phyloP scores from a whole-genome alignment of 2,113 vertebrate genomes.

The Syngnathus floridae region DNA sequence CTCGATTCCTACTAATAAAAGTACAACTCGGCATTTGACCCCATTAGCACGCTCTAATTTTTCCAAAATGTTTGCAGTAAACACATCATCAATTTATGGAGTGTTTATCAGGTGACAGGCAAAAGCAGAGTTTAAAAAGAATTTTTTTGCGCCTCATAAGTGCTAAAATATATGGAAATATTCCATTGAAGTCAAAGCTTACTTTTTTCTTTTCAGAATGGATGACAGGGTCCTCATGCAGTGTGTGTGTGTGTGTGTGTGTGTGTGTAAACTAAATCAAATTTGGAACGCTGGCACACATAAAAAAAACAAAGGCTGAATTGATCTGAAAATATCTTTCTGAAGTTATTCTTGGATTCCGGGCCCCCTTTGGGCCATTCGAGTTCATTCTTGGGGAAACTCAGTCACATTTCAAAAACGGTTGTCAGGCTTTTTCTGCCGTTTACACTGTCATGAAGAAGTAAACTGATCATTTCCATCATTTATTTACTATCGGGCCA shows the following conservation, averaged over 20 bases:
- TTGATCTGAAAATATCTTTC: constrained; percentile 4
- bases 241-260: not conserved
- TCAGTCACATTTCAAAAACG: constrained; percentile 14
- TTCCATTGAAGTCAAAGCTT: constrained; percentile 15
- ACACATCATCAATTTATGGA: not conserved
- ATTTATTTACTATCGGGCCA: constrained; percentile 1
- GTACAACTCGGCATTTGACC: not conserved
- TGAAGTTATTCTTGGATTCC: constrained; percentile 16
- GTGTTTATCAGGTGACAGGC: not conserved
- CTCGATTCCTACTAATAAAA: not conserved
- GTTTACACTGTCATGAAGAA: not conserved
- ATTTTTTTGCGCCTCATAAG: not conserved
- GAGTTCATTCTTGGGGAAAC: not conserved
- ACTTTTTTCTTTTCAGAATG: not conserved
- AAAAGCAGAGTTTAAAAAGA: not conserved
- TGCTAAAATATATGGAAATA: constrained; percentile 29
- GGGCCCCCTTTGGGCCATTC: constrained; percentile 10
- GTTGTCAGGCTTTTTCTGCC: not conserved
- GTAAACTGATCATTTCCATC: not conserved
- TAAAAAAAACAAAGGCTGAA: not conserved
- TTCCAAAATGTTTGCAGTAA: not conserved
- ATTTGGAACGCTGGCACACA: constrained; percentile 2
- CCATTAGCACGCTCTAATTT: not conserved
- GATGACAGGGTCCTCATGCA: constrained; percentile 23
- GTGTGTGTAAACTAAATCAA: not conserved